Percentiles rank a stretch among this genome's conserved stretches.
phyloP scores from a whole-genome alignment of 1,140 invertebrate genomes.

The Anastatus disparis region DNA sequence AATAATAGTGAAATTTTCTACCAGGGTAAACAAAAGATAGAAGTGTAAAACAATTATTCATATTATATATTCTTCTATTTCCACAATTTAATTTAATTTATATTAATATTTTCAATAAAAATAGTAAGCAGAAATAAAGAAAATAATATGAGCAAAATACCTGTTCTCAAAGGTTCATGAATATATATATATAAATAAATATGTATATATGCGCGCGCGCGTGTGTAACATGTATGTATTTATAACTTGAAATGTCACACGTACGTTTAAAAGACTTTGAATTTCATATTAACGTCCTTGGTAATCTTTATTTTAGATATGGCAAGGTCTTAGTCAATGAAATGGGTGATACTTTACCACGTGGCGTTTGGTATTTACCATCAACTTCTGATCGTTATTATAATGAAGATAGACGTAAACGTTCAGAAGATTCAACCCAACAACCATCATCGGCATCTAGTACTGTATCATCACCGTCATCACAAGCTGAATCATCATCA shows the following conservation, averaged over 20 bases:
- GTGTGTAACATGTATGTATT: not conserved
- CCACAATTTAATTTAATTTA: no score
- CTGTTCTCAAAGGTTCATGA: no score
- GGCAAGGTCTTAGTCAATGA: constrained; percentile 53
- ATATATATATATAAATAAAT: not conserved
- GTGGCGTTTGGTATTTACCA: constrained; percentile 47
- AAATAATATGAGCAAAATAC: no score
- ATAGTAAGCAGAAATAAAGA: no score
- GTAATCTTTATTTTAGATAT: constrained; percentile 53
- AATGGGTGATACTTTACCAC: constrained; percentile 48
- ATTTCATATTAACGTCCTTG: no score
- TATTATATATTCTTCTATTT: no score
- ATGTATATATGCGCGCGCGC: not conserved
- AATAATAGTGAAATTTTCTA: no score
- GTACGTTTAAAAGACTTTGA: no score
- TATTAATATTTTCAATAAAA: no score
- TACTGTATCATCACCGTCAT: constrained; percentile 17
- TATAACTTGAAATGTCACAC: not conserved
- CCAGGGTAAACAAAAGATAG: no score
- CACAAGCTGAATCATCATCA: no score
- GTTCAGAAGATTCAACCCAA: constrained; percentile 47
- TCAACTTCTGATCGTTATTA: constrained; percentile 51
- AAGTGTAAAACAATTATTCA: no score
- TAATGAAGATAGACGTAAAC: constrained; percentile 53
- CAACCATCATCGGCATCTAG: constrained; percentile 1